phyloP scores from a whole-genome alignment of 2,113 vertebrate genomes.

The Bos javanicus region DNA sequence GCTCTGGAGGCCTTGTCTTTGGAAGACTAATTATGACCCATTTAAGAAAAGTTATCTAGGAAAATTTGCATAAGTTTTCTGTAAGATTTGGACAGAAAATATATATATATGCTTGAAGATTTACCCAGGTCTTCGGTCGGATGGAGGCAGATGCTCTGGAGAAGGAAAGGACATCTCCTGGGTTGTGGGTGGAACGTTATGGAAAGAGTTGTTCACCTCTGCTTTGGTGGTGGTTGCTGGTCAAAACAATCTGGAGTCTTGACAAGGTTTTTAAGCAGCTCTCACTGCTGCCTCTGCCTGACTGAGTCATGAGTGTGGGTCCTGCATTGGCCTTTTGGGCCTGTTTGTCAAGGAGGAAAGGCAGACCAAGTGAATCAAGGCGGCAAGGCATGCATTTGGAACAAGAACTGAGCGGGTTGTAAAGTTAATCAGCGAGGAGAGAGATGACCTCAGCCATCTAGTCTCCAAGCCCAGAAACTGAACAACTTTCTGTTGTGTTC shows the following conservation, averaged over 20 bases:
- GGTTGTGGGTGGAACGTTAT: no score
- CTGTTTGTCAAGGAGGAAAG: not conserved
- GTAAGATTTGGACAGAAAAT: not conserved
- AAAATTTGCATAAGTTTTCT: not conserved
- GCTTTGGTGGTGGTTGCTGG: not conserved
- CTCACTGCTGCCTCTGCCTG: not conserved
- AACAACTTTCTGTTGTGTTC: not conserved
- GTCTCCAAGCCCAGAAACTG: not conserved
- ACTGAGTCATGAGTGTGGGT: rapidly evolving
- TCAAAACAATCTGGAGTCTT: not conserved
- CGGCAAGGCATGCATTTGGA: not conserved
- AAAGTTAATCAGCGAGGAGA: not conserved
- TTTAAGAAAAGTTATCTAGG: not conserved
- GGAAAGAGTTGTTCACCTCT: not conserved
- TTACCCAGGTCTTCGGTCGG: not conserved
- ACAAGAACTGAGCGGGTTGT: not conserved
- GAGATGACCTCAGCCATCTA: no score
- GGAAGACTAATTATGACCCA: not conserved
- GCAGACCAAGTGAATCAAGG: not conserved
- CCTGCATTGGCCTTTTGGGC: not conserved
- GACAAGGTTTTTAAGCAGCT: not conserved
- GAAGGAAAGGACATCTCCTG: not conserved
- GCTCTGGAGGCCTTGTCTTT: not conserved
- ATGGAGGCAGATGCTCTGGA: not conserved
- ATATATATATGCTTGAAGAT: not conserved